Evolutionary conservation across 2,113 vertebrate species (phyloP), one percentile per base, ranked within the genome.

Genomic region (Notarius quadriscutis): DNA sequence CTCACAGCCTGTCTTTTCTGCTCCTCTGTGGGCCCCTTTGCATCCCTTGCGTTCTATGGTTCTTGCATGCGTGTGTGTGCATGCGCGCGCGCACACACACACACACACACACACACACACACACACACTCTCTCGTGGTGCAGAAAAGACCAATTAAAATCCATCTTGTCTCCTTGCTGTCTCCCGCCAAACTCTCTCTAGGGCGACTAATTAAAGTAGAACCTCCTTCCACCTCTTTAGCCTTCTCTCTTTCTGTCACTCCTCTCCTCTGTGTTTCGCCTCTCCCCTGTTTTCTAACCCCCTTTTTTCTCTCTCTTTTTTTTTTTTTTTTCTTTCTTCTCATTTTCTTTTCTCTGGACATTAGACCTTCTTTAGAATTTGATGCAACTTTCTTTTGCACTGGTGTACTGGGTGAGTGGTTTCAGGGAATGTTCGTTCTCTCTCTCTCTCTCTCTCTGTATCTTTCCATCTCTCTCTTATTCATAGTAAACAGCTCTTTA

Each of bases 161-260:
- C 92, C 83, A 90, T 93, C 93, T 94, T 91, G 84, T 93, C 91
- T 94, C 89, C 86, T 93, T 86, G 53, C 89, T 90, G 89, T 91
- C 88, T 89, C 83, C 83, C 81, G 78, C 81, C 83, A 89, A 90
- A 87, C 86, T 81, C 89, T 94, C 94, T 95, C 95, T 89, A 91
- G 94, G 94, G 95, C 92, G 91, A 65, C 94, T 95, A 94, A 96
- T 95, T 95, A 95, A 95, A 95, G 93, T 89, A 83, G 86, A 87
- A 85, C 92, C 88, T 77, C 87, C 90, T 91, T 90, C 91, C 92
- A 86, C 88, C 86, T 90, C 85, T 83, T 86, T 80, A 75, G 78
- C 72, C 51, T 63, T 75, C 69, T 80, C 86, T 83, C 82, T 86
- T 71, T 87, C 84, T 90, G 82, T 41, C 85, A 81, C 65, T 81